Evolutionary conservation across 2,888 invertebrate genomes (phyloP), one percentile per base, ranked within the genome.

Genomic region (Epinotia brunnichana): DNA sequence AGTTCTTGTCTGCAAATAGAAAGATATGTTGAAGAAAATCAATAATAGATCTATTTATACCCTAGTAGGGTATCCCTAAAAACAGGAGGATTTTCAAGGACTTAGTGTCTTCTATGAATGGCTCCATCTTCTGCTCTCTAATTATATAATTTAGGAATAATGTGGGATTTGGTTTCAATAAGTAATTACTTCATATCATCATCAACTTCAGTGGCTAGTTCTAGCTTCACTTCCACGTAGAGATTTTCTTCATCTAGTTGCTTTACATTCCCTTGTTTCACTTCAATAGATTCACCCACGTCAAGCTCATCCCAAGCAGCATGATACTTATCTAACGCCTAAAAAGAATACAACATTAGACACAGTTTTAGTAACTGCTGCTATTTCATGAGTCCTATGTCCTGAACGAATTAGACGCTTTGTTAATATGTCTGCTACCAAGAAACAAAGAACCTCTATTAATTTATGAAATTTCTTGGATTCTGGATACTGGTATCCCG

Each of bases 401-500:
- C n/a, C n/a, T 48, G 48, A 48, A n/a, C 5, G n/a, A n/a, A 15
- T 35, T 15, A 48, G 48, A n/a, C 48, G 15, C 44, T 3, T 11
- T 44, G 44, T 44, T 44, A 2, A 44, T 15, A 44, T 48, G 3
- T 48, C n/a, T 48, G n/a, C 5, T 48, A 48, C n/a, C 13, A 48
- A n/a, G 1, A 4, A 48, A 13, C 13, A 48, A n/a, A 44, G 51
- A 73, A 88, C 90, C 77, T 85, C 70, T 44, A 83, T 24, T 68
- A 90, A 78, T 19, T 78, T 59, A 13, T 79, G 64, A 19, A 82
- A 84, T 74, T 80, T 85, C 56, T 83, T 85, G 0, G 91, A 90
- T 59, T 77, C 59, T 9, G 90, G 90, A 62, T 84, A 92, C 2
- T 76, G 3, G 70, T 84, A 92, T 3, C 91, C 91, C 1, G 91